phyloP scores from a whole-genome alignment of 2,797 vertebrate species.

The Lithobates pipiens region DNA sequence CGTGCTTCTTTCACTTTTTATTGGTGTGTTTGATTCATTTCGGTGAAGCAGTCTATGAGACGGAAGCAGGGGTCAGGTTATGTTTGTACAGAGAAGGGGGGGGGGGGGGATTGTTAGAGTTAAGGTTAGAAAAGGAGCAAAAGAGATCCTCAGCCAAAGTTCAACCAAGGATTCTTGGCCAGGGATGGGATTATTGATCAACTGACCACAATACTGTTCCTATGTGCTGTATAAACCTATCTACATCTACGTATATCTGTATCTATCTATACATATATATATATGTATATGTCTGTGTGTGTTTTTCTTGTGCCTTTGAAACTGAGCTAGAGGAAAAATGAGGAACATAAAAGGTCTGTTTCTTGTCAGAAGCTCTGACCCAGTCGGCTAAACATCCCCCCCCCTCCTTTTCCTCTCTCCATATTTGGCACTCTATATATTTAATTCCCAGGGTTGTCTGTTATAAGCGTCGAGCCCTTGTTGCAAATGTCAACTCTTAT shows the following conservation, averaged over 20 bases:
- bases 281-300: neutral
- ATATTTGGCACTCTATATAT: slow-evolving; percentile 62
- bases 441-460: slow-evolving; percentile 61
- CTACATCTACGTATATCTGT: neutral
- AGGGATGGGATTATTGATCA: neutral
- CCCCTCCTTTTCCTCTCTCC: neutral
- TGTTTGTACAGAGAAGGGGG: slow-evolving; percentile 55
- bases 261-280: neutral
- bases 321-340: neutral
- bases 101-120: slow-evolving; percentile 27
- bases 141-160: slow-evolving; percentile 42
- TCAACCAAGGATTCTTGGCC: slow-evolving; percentile 29
- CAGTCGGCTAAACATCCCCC: slow-evolving; percentile 4
- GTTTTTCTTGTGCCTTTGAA: neutral
- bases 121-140: slow-evolving; percentile 52
- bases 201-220: neutral
- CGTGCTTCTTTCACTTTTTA: slow-evolving; percentile 38
- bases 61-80: slow-evolving; percentile 48
- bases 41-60: slow-evolving; percentile 35
- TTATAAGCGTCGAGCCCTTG: slow-evolving; percentile 24
- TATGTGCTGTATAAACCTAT: too few species aligned
- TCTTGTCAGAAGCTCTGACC: slow-evolving; percentile 71
- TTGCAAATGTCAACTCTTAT: slow-evolving; percentile 69
- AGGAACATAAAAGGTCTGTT: slow-evolving; percentile 65
- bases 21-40: slow-evolving; percentile 53